A percentile compares a stretch with the other conserved stretches of the same genome.
These are phyloP conservation scores for Sylvia borin DNA, from an alignment of 2,797 vertebrate species.

Conservation along the genomic window DNA sequence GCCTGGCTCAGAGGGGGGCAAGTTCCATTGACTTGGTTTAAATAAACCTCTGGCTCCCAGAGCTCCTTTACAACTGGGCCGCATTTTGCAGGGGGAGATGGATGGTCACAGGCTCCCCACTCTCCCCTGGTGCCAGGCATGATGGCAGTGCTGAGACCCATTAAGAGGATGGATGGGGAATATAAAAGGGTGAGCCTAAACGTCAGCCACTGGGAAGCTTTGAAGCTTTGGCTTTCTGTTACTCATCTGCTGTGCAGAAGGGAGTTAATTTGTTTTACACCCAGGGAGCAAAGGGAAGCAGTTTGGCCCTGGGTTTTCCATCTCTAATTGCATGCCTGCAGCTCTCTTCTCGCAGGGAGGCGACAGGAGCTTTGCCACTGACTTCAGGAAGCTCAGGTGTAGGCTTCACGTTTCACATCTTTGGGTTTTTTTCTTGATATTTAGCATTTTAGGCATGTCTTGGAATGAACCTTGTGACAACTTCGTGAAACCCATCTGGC, in stretches of 20 bases:
- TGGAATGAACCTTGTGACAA: background rate
- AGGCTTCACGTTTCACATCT: background rate
- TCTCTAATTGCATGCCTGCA: background rate
- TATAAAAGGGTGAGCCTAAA: background rate
- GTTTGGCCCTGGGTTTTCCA: background rate
- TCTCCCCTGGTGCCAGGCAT: background rate
- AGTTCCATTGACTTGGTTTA: background rate
- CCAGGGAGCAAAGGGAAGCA: background rate
- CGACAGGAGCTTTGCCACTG: background rate
- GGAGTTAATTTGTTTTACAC: background rate
- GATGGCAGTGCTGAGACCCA: background rate
- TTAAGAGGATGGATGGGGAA: background rate
- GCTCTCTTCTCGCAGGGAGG: background rate
- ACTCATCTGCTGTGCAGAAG: background rate
- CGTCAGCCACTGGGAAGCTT: background rate
- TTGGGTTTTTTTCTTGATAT: background rate
- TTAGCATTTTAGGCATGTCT: slow-evolving; percentile 20
- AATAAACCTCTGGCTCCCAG: background rate
- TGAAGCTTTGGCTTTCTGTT: background rate
- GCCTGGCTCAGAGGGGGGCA: rapidly evolving
- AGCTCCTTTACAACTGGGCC: background rate
- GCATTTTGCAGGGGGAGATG: background rate
- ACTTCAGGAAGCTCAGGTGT: background rate
- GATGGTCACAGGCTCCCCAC: background rate
- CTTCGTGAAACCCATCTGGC: background rate